Evolutionary conservation across 1,140 invertebrate genomes (phyloP).

Genomic region (Triops cancriformis): DNA sequence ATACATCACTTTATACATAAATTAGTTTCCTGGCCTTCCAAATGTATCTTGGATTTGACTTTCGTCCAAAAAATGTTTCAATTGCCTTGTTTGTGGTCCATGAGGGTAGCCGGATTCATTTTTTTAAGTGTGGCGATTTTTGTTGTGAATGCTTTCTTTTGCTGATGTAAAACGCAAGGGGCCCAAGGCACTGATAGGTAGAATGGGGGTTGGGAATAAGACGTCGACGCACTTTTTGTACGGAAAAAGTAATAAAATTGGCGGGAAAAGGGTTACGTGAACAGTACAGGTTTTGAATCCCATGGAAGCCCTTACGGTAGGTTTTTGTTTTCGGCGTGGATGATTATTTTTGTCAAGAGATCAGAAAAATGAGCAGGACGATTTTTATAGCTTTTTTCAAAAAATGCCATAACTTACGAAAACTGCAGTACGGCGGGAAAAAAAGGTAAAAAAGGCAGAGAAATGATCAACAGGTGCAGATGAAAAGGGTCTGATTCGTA

Average conservation of each 20-base stretch:
- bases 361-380: slow-evolving; percentile 10
- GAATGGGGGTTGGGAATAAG: not conserved
- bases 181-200: slow-evolving; percentile 12
- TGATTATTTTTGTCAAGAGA: not conserved
- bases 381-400: not conserved
- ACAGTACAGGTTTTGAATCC: not conserved
- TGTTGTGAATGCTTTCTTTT: not conserved
- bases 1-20: not conserved
- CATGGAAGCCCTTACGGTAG: slow-evolving; percentile 7
- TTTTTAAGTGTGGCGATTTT: not conserved
- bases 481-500: not conserved
- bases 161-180: slow-evolving; percentile 7
- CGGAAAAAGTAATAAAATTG: not conserved
- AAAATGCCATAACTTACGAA: not conserved
- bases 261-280: not conserved
- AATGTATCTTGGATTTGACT: not conserved
- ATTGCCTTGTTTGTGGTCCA: not conserved
- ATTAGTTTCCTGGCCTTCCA: not conserved
- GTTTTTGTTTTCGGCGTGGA: not conserved
- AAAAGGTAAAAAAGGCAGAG: not conserved
- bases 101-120: not conserved
- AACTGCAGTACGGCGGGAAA: not conserved
- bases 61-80: not conserved
- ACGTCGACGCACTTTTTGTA: not conserved
- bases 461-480: not conserved